Conservation (phyloP, 2,113 vertebrate species). For the Odobenus rosmarus region DNA sequence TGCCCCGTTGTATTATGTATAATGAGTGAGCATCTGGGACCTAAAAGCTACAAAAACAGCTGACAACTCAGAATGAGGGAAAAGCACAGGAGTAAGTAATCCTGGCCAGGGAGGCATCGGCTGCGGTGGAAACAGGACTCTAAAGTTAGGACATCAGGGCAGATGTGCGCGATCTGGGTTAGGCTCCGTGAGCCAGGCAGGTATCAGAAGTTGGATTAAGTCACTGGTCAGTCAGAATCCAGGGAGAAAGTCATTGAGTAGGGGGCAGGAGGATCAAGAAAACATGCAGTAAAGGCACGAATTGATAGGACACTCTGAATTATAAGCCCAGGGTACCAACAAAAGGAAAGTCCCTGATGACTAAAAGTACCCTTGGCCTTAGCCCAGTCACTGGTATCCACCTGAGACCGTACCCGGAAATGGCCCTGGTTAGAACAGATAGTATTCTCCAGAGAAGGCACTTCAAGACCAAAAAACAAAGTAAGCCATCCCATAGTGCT, state of each 20-base stretch:
- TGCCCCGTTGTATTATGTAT: not conserved
- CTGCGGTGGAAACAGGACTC: not conserved
- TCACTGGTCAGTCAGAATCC: not conserved
- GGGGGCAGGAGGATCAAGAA: not conserved
- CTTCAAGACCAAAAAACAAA: not conserved
- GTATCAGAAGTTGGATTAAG: not conserved
- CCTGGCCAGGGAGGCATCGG: not conserved
- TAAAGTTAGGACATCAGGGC: not conserved
- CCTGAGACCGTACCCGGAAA: not conserved
- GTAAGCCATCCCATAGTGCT: not conserved
- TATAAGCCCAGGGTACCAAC: not conserved
- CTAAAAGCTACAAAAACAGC: not conserved
- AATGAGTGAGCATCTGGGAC: not conserved
- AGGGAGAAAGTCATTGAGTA: not conserved
- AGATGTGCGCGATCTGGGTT: accelerated
- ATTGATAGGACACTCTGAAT: not conserved
- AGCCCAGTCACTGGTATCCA: not conserved
- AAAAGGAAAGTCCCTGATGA: not conserved
- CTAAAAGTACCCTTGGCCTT: not conserved
- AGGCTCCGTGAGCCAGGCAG: not conserved
- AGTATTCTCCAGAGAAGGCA: not conserved
- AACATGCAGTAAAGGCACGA: accelerated
- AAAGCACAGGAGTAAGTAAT: not conserved
- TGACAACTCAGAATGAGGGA: not conserved
- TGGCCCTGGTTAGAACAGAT: not conserved